Conservation (phyloP, 2,888 invertebrate genomes). For the Drosophila cognata region DNA sequence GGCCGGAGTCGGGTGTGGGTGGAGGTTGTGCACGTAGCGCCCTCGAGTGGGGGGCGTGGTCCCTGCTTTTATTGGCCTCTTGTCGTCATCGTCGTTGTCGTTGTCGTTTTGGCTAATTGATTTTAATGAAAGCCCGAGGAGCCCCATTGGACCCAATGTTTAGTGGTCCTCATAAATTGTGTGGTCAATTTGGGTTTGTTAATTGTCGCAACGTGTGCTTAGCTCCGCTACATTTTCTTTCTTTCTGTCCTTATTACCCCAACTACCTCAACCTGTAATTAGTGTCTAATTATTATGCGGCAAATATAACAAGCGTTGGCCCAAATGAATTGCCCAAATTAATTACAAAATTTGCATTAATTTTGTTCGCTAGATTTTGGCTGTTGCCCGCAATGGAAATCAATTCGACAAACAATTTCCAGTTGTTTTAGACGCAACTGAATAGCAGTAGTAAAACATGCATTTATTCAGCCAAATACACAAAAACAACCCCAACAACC, state of each 20-base stretch:
- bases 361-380: conserved; percentile 11
- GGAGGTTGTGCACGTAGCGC: conserved; percentile 41
- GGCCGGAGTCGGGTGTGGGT: background rate
- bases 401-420: conserved; percentile 9
- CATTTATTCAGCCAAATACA: conserved; percentile 12
- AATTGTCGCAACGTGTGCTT: conserved; percentile 75
- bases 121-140: conserved; percentile 70
- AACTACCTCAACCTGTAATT: conserved; percentile 53
- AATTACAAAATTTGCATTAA: conserved; percentile 39
- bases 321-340: conserved; percentile 43
- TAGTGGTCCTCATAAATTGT: conserved; percentile 75
- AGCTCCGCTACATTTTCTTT: conserved; percentile 19
- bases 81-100: conserved; percentile 35
- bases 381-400: background rate
- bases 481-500: conserved; percentile 34
- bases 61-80: conserved; percentile 80
- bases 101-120: conserved; percentile 71
- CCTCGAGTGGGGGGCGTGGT: conserved; percentile 56
- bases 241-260: conserved; percentile 17
- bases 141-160: conserved; percentile 45
- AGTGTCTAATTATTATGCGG: conserved; percentile 68
- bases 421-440: conserved; percentile 3
- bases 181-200: conserved; percentile 83
- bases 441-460: background rate
- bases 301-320: conserved; percentile 23